Evolutionary conservation across 2,797 vertebrate genomes (phyloP), one percentile per base, ranked within the genome.

Genomic region (Coilia nasus): DNA sequence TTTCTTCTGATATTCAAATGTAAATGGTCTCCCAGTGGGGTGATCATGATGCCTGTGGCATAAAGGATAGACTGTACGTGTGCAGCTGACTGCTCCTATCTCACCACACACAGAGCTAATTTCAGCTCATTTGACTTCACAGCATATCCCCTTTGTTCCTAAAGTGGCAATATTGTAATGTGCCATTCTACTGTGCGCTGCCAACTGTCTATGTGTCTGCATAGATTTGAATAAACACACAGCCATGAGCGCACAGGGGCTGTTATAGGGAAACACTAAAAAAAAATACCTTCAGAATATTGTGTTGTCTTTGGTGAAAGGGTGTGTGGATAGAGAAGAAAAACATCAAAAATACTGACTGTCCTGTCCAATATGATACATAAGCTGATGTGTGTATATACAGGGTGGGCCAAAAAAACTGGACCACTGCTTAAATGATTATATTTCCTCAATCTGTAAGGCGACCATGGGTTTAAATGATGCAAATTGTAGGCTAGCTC

Each of bases 181-280:
- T 35, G 3, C 31, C 64, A 4, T 71, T 71, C 28, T 31, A 71
- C 2, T 31, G 35, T 41, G 35, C 35, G 5, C 28, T 71, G 28
- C 64, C 64, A 71, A 31, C 28, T 17, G 28, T 71, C 64, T 71
- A 12, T 31, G 64, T 31, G 64, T 12, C 62, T 5, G 28, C 15
- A 10, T 71, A 28, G 64, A 71, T 71, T 71, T 71, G 64, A 71
- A 71, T 71, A 71, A 28, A 71, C 64, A 71, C 12, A 71, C 28
- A 71, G 64, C 28, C 25, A 67, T 28, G 64, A 15, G 2, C 31
- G 25, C 64, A 71, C 35, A 41, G 35, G 5, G 35, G 5, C 35
- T 41, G 35, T 41, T 5, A 41, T 41, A 41, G 35, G 35, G 35
- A 41, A 41, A 41, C 35, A 41, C 5, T n/a, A n/a, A n/a, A 67